phyloP scores from a whole-genome alignment of 2,113 vertebrate genomes.

The Daboia siamensis region DNA sequence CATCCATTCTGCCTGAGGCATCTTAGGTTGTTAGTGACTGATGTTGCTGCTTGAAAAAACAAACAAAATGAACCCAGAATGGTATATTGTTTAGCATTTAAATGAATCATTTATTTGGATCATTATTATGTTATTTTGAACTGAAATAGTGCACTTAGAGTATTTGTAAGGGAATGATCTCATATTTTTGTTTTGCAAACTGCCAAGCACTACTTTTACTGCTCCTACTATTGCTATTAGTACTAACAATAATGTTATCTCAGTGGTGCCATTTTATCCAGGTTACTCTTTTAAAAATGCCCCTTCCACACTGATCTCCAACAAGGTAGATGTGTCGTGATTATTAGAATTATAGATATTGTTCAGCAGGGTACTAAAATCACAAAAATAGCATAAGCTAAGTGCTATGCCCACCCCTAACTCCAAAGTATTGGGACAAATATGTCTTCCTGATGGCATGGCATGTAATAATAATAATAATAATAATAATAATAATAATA shows the following conservation, averaged over 20 bases:
- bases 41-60: neutral
- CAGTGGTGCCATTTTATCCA: neutral
- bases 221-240: neutral
- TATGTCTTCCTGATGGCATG: neutral
- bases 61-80: neutral
- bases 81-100: neutral
- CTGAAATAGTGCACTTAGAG: neutral
- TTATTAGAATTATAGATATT: neutral
- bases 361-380: neutral
- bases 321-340: neutral
- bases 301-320: neutral
- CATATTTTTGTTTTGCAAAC: neutral
- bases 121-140: neutral
- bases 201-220: neutral
- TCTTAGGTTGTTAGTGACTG: neutral
- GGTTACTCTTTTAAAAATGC: neutral
- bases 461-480: too few species aligned
- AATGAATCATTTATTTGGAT: neutral
- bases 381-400: neutral
- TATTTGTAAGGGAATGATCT: neutral
- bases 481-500: too few species aligned
- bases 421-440: neutral
- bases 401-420: neutral
- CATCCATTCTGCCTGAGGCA: neutral
- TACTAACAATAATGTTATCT: neutral